phyloP scores from a whole-genome alignment of 2,113 vertebrate genomes.

The Boleophthalmus pectinirostris region DNA sequence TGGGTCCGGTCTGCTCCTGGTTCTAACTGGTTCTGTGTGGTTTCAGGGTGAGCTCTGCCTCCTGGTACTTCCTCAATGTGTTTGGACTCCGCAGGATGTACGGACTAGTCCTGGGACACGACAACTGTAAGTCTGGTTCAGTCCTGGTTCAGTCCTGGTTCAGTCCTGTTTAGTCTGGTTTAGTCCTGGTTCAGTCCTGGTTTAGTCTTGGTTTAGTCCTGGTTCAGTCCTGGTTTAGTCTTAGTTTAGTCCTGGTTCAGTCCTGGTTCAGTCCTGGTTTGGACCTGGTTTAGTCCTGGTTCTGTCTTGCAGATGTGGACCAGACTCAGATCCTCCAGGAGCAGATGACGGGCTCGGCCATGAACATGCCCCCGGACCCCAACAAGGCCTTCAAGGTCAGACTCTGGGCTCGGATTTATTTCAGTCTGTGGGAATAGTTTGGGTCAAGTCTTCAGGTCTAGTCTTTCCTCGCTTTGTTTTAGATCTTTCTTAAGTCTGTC shows the following conservation, averaged over 20 bases:
- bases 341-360: conserved; percentile 80
- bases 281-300: not conserved
- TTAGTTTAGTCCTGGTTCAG: not conserved
- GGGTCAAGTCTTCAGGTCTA: too few relatives aligned
- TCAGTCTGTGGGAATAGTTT: too few relatives aligned
- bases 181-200: too few relatives aligned
- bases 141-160: too few relatives aligned
- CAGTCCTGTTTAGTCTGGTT: too few relatives aligned
- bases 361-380: conserved; percentile 78
- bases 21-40: not conserved
- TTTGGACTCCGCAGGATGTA: conserved; percentile 2
- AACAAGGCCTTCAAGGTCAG: conserved; percentile 85
- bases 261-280: not conserved
- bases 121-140: not conserved
- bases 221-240: not conserved
- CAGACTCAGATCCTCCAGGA: conserved; percentile 80
- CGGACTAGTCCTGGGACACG: not conserved
- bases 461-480: too few relatives aligned
- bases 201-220: too few relatives aligned
- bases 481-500: too few relatives aligned
- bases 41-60: conserved; percentile 1
- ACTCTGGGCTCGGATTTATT: not conserved
- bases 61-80: conserved; percentile 1
- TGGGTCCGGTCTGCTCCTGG: too few relatives aligned
- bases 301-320: conserved; percentile 71